These are phyloP conservation scores for Troglohyphantes excavatus DNA, from an alignment of 2,888 invertebrate genomes.

Conservation along the genomic window DNA sequence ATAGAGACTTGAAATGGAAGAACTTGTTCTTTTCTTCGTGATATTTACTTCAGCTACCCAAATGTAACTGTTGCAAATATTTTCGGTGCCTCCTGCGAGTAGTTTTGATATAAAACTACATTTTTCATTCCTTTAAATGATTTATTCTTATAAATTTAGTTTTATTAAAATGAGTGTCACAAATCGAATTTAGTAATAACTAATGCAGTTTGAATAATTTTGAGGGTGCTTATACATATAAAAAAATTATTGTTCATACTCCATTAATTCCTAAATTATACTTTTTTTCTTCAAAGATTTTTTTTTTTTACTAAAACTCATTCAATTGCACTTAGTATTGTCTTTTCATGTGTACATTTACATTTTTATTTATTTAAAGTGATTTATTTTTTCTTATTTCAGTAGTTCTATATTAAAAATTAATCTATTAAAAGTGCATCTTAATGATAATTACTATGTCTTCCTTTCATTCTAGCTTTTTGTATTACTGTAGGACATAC, in stretches of 20 bases:
- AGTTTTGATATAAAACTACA: not conserved
- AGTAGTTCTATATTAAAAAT: not conserved
- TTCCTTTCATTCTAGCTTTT: not conserved
- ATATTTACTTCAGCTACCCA: slow-evolving; percentile 27
- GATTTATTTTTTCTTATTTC: not conserved
- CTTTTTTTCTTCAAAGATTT: too few species aligned
- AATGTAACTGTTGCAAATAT: slow-evolving; percentile 22
- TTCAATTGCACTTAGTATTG: too few species aligned
- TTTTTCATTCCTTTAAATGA: not conserved
- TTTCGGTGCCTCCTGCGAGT: slow-evolving; percentile 13
- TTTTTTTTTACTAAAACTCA: too few species aligned
- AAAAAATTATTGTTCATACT: too few species aligned
- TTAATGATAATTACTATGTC: not conserved
- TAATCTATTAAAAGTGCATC: not conserved
- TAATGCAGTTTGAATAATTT: too few species aligned
- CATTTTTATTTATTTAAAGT: not conserved
- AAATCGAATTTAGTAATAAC: too few species aligned
- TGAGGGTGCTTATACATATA: too few species aligned
- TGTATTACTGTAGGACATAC: not conserved
- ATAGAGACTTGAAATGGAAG: slow-evolving; percentile 6
- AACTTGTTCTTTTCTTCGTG: slow-evolving; percentile 27
- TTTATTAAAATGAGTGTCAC: not conserved
- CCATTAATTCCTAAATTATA: too few species aligned
- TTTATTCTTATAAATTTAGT: not conserved
- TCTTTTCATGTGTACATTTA: too few species aligned